Percentiles rank a stretch among this genome's conserved stretches.
phyloP scores from a whole-genome alignment of 2,797 vertebrate species.

The Poecilia gillii region DNA sequence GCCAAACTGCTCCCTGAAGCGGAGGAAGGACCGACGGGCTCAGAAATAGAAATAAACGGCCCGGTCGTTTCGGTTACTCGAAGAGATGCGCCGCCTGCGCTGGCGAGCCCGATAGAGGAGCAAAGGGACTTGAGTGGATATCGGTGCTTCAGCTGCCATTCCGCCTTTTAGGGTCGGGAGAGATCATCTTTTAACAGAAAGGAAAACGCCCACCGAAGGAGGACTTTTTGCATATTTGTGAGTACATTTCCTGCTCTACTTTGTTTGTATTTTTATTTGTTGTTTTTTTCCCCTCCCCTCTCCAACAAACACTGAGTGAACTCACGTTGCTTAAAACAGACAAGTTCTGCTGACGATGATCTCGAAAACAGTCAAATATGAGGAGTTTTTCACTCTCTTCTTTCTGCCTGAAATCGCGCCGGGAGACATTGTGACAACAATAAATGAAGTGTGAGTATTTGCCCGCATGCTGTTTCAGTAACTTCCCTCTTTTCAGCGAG shows the following conservation, averaged over 20 bases:
- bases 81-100: conserved; percentile 57
- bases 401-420: neutral
- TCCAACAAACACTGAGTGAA: neutral
- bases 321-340: conserved; percentile 20
- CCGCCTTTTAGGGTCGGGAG: conserved; percentile 38
- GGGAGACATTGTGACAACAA: neutral
- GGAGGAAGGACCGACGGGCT: conserved; percentile 5
- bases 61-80: neutral
- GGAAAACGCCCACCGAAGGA: conserved; percentile 5
- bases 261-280: conserved; percentile 7
- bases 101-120: conserved; percentile 44
- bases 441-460: neutral
- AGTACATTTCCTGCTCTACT: conserved; percentile 45
- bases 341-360: conserved; percentile 39
- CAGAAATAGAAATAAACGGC: neutral
- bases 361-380: neutral
- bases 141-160: conserved; percentile 38
- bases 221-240: conserved; percentile 42
- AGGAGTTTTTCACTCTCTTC: neutral
- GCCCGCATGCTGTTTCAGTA: neutral
- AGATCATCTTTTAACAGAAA: conserved; percentile 9
- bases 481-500: conserved; percentile 35
- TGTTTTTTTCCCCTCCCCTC: neutral
- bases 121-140: conserved; percentile 55
- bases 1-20: conserved; percentile 32